phyloP scores from a whole-genome alignment of 2,888 invertebrate species.

The Maniola hyperantus region DNA sequence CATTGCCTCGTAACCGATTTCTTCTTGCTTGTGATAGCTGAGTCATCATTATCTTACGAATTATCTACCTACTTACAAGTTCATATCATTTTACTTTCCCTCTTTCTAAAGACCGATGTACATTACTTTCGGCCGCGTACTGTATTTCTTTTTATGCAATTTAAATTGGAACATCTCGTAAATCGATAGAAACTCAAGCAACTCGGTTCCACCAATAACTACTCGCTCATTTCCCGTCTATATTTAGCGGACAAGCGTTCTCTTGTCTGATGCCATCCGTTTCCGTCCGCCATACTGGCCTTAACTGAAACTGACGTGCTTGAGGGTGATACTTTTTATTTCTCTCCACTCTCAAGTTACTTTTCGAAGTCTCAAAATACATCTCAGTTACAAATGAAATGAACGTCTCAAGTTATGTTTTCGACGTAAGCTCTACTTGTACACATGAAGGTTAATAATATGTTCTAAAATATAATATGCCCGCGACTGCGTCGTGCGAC shows the following conservation, averaged over 20 bases:
- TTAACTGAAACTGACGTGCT: slow-evolving; percentile 39
- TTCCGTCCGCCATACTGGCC: slow-evolving; percentile 59
- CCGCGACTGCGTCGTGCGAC: too few species aligned
- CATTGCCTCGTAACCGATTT: not conserved
- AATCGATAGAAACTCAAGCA: not conserved
- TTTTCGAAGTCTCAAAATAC: slow-evolving; percentile 14
- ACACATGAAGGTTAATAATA: not conserved
- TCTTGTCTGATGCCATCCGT: slow-evolving; percentile 67
- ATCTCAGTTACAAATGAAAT: slow-evolving; percentile 20
- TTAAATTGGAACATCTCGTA: not conserved
- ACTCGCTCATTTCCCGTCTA: slow-evolving; percentile 51
- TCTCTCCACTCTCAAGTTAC: slow-evolving; percentile 28
- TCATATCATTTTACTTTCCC: too few species aligned
- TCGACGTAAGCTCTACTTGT: not conserved
- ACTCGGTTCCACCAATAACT: slow-evolving; percentile 31
- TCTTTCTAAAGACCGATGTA: too few species aligned
- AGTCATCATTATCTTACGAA: too few species aligned
- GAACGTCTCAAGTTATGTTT: slow-evolving; percentile 7
- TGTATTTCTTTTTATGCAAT: too few species aligned
- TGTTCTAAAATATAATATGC: not conserved
- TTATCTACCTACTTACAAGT: too few species aligned
- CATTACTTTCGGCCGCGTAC: too few species aligned
- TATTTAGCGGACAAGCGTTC: slow-evolving; percentile 76
- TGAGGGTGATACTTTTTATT: slow-evolving; percentile 33
- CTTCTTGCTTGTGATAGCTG: not conserved